Evolutionary conservation across 2,797 vertebrate genomes (phyloP).

Genomic region (Loriculus beryllinus): DNA sequence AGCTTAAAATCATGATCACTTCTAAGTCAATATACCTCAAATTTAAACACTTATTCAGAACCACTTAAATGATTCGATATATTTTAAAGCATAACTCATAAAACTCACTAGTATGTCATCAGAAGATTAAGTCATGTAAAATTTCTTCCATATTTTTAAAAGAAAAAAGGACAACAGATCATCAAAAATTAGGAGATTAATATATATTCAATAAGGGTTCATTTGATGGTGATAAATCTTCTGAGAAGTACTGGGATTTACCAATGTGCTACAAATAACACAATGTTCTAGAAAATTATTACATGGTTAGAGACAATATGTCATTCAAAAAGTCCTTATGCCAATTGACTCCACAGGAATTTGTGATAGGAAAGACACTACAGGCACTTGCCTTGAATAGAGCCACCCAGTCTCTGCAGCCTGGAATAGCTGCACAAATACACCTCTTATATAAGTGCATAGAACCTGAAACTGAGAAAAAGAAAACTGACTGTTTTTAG

Average conservation of each 20-base stretch:
- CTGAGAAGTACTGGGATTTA: background rate
- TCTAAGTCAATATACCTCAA: background rate
- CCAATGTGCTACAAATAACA: background rate
- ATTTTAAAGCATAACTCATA: background rate
- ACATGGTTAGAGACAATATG: background rate
- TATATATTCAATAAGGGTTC: background rate
- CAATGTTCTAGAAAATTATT: background rate
- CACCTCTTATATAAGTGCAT: background rate
- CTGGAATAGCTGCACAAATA: background rate
- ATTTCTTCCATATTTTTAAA: background rate
- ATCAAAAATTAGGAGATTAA: background rate
- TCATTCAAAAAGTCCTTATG: background rate
- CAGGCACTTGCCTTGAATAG: background rate
- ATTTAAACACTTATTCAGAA: conserved; percentile 3
- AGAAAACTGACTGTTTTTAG: background rate
- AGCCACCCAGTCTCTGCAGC: rapidly evolving
- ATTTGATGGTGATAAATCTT: background rate
- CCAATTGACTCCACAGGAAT: background rate
- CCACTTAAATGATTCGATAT: background rate
- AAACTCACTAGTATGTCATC: background rate
- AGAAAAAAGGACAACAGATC: background rate
- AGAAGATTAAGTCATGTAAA: background rate
- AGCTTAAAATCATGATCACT: background rate
- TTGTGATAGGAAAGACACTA: background rate
- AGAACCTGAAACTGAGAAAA: background rate